Evolutionary conservation across 2,888 invertebrate species (phyloP).

Genomic region (Catocala sponsa): DNA sequence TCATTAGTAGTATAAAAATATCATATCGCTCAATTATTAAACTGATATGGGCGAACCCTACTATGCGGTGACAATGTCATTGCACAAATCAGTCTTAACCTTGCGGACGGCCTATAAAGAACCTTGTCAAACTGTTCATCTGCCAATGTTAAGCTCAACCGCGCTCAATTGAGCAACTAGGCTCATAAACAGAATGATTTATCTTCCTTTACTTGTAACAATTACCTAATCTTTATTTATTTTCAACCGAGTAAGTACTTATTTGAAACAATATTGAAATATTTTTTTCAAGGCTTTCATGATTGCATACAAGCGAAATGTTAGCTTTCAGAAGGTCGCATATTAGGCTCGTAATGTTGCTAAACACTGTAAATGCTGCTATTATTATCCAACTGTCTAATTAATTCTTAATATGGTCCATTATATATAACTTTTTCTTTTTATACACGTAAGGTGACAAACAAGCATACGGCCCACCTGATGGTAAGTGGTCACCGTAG

Average conservation of each 20-base stretch:
- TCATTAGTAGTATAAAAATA: too few relatives aligned
- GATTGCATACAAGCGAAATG: slow-evolving; percentile 18
- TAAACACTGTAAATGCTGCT: background rate
- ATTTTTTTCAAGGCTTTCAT: slow-evolving; percentile 20
- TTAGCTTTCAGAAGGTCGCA: slow-evolving; percentile 16
- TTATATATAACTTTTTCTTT: too few relatives aligned
- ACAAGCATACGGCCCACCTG: too few relatives aligned
- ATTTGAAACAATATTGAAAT: slow-evolving; percentile 15
- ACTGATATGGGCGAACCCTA: too few relatives aligned
- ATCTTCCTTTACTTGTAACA: slow-evolving; percentile 1
- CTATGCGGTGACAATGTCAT: too few relatives aligned
- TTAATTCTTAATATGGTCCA: too few relatives aligned
- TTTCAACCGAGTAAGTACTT: background rate
- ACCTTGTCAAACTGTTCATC: background rate
- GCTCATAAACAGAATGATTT: background rate
- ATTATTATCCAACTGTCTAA: too few relatives aligned
- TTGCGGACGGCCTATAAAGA: too few relatives aligned
- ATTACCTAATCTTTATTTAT: slow-evolving; percentile 1
- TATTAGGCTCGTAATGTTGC: slow-evolving; percentile 4
- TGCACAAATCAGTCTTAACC: too few relatives aligned
- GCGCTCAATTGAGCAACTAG: background rate
- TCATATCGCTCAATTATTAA: too few relatives aligned
- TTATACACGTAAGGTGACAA: too few relatives aligned
- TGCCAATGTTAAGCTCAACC: background rate
- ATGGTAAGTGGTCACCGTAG: too few relatives aligned